Conservation (phyloP, 2,888 invertebrate species). For the Ditula angustiorana region DNA sequence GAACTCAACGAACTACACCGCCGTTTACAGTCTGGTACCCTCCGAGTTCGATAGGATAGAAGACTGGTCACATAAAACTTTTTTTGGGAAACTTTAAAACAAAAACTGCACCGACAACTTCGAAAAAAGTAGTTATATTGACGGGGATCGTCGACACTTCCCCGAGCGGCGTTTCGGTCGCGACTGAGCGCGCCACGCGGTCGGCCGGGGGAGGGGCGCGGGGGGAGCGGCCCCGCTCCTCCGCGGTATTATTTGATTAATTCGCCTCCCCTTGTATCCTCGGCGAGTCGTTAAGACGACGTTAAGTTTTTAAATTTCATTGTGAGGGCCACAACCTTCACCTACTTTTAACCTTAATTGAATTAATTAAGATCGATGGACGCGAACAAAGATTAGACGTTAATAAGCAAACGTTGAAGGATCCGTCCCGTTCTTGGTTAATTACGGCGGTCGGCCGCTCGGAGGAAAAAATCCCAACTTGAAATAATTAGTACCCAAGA, state of each 20-base stretch:
- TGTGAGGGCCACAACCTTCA: constrained; percentile 82
- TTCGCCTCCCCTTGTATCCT: constrained; percentile 85
- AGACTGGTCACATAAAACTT: constrained; percentile 77
- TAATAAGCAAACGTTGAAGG: constrained; percentile 79
- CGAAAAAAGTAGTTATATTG: constrained; percentile 81
- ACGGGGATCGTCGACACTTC: constrained; percentile 79
- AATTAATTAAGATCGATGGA: constrained; percentile 80
- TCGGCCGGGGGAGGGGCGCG: constrained; percentile 57
- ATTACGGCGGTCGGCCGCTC: constrained; percentile 68
- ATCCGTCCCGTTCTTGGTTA: constrained; percentile 76
- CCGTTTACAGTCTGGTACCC: constrained; percentile 70
- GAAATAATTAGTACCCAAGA: constrained; percentile 80
- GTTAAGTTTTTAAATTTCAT: constrained; percentile 84
- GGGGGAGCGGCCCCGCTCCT: constrained; percentile 66
- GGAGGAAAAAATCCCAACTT: constrained; percentile 72
- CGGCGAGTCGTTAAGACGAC: constrained; percentile 82
- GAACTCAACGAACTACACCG: constrained; percentile 78
- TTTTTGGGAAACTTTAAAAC: constrained; percentile 80
- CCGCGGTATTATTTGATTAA: constrained; percentile 85
- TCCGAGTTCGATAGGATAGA: constrained; percentile 69
- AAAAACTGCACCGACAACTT: constrained; percentile 80
- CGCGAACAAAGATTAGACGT: constrained; percentile 79
- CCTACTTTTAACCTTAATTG: constrained; percentile 82
- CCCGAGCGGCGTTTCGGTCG: constrained; percentile 77
- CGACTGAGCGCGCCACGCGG: constrained; percentile 83